phyloP scores from a whole-genome alignment of 2,888 invertebrate genomes.

The Drosophila mayaguana region DNA sequence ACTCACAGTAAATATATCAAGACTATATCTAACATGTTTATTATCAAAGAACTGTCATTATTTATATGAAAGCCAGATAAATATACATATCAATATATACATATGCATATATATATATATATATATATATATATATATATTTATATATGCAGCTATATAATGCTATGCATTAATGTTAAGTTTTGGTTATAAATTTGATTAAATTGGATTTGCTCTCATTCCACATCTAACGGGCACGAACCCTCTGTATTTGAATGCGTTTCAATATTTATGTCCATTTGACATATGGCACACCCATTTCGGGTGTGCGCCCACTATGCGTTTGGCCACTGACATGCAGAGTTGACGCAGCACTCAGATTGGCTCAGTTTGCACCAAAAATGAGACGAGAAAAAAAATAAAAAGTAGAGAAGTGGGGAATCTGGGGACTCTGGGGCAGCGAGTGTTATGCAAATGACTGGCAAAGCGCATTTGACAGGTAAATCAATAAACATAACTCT shows the following conservation, averaged over 20 bases:
- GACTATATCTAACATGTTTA: neutral
- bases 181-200: neutral
- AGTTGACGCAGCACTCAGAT: conserved; percentile 27
- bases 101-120: neutral
- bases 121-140: neutral
- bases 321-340: conserved; percentile 29
- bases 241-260: neutral
- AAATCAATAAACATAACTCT: conserved; percentile 79
- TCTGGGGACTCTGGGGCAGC: conserved; percentile 10
- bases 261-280: conserved; percentile 32
- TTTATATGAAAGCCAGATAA: neutral
- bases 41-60: neutral
- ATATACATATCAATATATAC: neutral
- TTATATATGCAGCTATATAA: neutral
- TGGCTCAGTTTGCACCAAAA: conserved; percentile 13
- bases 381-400: neutral
- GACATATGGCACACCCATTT: conserved; percentile 27
- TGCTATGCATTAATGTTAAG: neutral
- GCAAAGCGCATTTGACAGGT: conserved; percentile 66
- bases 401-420: neutral
- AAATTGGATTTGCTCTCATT: neutral
- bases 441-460: conserved; percentile 60
- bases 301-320: conserved; percentile 45
- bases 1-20: neutral
- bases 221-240: conserved; percentile 7